Base-by-base conservation (phyloP, 1,140 invertebrate species). In the Triops longicaudatus region DNA sequence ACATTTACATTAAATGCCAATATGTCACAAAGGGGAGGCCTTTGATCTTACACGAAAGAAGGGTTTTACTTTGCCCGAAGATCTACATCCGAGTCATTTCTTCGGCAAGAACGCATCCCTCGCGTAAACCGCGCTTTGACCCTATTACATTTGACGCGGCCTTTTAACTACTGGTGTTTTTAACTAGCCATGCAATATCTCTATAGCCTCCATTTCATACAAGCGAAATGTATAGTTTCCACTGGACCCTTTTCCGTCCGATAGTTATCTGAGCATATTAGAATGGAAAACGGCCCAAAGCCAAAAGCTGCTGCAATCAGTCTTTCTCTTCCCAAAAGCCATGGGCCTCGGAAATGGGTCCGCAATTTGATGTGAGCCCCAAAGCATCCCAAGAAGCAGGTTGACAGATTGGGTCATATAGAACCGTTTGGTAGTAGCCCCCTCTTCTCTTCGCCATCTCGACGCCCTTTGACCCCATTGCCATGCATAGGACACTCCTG, bases 371-470 rank as follows among this genome's bases (percentile, higher is more conserved):
- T 63, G 50, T 63, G 50, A 22, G 14, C 50, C 50, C 50, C 22
- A 63, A 10, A 63, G 50, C 44, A 63, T 63, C 44, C 14, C 14
- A 63, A 22, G 31, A 37, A 63, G 44, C 50, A 63, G 50, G 50
- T 63, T 63, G 50, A 63, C 50, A 63, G 50, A 63, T 63, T 63
- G 50, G 50, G 50, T 63, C 50, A 63, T 63, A 63, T 63, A 63
- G 50, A 37, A 37, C 31, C 31, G 31, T 37, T 37, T 37, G 31
- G 31, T 37, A 37, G 31, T 37, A 37, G 31, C 31, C 31, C 31
- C 31, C 31, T 22, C 50, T 63, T 63, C 50, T 63, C 50, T 63
- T 63, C 50, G 50, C 50, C 50, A 63, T 63, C 50, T 63, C 50
- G 50, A 63, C 50, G 50, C 50, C 50, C 50, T 63, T 63, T 63